Conservation (phyloP, 2,888 invertebrate species). For the Epinotia ramella region DNA sequence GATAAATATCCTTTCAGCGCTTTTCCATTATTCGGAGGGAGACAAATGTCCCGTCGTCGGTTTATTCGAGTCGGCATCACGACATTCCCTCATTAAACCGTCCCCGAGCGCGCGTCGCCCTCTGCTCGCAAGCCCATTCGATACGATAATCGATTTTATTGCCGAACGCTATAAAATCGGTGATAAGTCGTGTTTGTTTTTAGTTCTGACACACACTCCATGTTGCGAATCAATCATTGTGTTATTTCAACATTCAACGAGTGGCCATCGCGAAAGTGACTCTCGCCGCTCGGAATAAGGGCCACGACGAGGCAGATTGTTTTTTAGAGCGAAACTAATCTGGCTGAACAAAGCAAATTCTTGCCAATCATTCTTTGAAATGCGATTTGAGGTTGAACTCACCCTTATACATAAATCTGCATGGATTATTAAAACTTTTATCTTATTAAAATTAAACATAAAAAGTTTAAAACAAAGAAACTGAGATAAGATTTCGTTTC, state of each 20-base stretch:
- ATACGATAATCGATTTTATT: conserved; percentile 78
- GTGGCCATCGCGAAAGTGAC: conserved; percentile 50
- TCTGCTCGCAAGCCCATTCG: conserved; percentile 62
- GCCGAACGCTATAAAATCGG: conserved; percentile 72
- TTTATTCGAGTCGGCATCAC: conserved; percentile 63
- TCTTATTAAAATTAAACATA: conserved; percentile 35
- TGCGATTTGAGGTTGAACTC: conserved; percentile 28
- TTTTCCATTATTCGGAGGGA: conserved; percentile 73
- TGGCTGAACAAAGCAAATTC: conserved; percentile 28
- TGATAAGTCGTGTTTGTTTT: conserved; percentile 67
- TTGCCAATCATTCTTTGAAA: conserved; percentile 27
- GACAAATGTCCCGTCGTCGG: conserved; percentile 75
- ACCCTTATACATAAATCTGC: conserved; percentile 19
- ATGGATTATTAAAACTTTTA: conserved; percentile 32
- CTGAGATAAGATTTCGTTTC: conserved; percentile 33
- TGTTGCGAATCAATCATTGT: conserved; percentile 69
- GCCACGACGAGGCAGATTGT: conserved; percentile 7
- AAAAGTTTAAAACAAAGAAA: conserved; percentile 38
- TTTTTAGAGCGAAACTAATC: conserved; percentile 35
- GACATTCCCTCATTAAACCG: conserved; percentile 78
- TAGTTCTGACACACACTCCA: conserved; percentile 65
- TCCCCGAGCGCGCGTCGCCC: conserved; percentile 61
- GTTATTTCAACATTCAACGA: conserved; percentile 65
- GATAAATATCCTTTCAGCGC: conserved; percentile 77
- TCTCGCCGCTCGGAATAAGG: conserved; percentile 8